Base-by-base conservation (phyloP, 2,888 invertebrate species). In the Priocnemis perturbator region DNA sequence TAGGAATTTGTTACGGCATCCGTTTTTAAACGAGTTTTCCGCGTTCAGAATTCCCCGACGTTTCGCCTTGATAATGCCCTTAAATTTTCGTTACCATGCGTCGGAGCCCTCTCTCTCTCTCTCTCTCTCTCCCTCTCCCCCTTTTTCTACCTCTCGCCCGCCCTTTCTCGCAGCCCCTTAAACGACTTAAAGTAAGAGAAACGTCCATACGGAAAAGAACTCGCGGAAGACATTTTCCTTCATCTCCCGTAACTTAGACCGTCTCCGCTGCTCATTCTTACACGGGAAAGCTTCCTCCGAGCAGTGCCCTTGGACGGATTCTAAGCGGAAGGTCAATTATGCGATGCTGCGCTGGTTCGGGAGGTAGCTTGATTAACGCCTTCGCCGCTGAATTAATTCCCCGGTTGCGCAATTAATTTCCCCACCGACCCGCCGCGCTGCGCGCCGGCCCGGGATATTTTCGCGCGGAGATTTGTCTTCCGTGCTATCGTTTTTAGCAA, bases 121-220 rank as follows among this genome's bases (percentile, higher is more conserved):
- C 26, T 26, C 26, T 26, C 26, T 26, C 26, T 26, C 26, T 26
- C 26, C 7, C 3, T 37, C 37, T 37, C 37, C 7, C 11, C 7
- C 37, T 37, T 37, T 37, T 37, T 37, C 37, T 37, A 37, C 7
- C 37, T 37, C 44, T 20, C 14, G 57, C 15, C 57, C 45, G 60
- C 58, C 63, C 21, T 60, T 62, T 47, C 44, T 19, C 60, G 44
- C 48, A 23, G 23, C 57, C 44, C 48, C 58, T 64, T 80, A 76
- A 78, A 78, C 69, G 74, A 74, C 71, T 74, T 67, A 73, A 79
- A 79, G 77, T 73, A 79, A 77, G 79, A 79, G 69, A 72, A 77
- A 79, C 79, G 79, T 60, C 70, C 76, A 67, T 71, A 70, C 73
- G 69, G 26, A 37, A 21, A 15, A 57, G 76, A 67, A 77, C 73